Base-by-base conservation (phyloP, 2,113 vertebrate species). In the Urocitellus parryii region DNA sequence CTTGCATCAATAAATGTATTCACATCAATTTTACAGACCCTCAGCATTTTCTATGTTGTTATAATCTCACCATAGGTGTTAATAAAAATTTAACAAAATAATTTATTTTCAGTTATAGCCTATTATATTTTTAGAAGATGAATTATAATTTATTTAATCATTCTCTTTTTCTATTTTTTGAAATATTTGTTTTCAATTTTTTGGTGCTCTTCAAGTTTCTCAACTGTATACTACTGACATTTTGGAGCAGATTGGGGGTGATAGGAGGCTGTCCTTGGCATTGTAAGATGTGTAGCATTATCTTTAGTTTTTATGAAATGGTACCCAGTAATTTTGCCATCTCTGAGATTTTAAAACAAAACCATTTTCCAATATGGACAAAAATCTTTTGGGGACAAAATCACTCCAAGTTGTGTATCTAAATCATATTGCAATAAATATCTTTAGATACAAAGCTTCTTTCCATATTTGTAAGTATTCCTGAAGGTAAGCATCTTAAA, bases 391-490 rank as follows among this genome's bases (percentile, higher is more conserved):
- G 18, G 27, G 25, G 51, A 73, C n/a, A 83, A 73, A 53, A 45
- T 77, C 5, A 24, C 7, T 9, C 8, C 27, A 48, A 63, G 5
- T 53, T 17, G 65, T 8, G 88, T 42, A 13, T 91, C 34, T 63
- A 91, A 96, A 92, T 91, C 22, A 68, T n/a, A 1, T 25, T 76
- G 24, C 13, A 77, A 84, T 77, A 92, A 89, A 88, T 83, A 61
- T 1, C 24, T 67, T 83, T 51, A 80, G 25, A 14, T 72, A 88
- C 73, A 77, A 91, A 79, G 1, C 17, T 86, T 86, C 67, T 72
- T 90, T 89, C 16, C 27, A 10, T 68, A 39, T n/a, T 34, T 91
- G 74, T 39, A 70, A 63, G 3, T 80, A 84, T 81, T 67, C 80
- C 45, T 77, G 48, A 95, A 34, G 10, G 37, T 93, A 24, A 94